These are phyloP conservation scores for Nymphalis io DNA, from an alignment of 1,140 invertebrate genomes.

Conservation along the genomic window DNA sequence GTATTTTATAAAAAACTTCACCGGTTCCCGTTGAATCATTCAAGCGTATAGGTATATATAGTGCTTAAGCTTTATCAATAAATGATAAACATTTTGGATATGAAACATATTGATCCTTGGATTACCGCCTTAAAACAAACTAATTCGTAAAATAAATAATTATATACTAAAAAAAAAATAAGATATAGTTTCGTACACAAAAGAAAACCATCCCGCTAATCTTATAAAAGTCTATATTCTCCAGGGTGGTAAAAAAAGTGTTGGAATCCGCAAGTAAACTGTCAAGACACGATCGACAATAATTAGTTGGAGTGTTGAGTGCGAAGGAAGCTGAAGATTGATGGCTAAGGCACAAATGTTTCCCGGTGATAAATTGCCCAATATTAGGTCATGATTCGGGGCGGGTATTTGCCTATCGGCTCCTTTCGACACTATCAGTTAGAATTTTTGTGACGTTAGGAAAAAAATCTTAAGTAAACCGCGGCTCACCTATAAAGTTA, in stretches of 20 bases:
- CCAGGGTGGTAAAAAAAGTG: slow-evolving; percentile 14
- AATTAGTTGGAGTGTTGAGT: slow-evolving; percentile 77
- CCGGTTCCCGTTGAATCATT: too few relatives aligned
- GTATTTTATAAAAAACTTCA: too few relatives aligned
- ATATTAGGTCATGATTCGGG: slow-evolving; percentile 77
- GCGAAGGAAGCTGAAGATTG: slow-evolving; percentile 71
- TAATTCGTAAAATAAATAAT: too few relatives aligned
- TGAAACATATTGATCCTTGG: too few relatives aligned
- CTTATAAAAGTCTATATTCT: background rate
- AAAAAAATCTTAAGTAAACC: background rate
- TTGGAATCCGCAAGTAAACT: slow-evolving; percentile 61
- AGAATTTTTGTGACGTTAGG: slow-evolving; percentile 23
- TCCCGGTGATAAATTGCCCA: slow-evolving; percentile 76
- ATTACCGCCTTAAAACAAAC: too few relatives aligned
- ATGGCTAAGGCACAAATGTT: slow-evolving; percentile 69
- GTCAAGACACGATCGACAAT: slow-evolving; percentile 68
- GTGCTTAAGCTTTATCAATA: too few relatives aligned
- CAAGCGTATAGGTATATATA: too few relatives aligned
- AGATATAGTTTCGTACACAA: too few relatives aligned
- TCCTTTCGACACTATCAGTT: slow-evolving; percentile 42
- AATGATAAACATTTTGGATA: too few relatives aligned
- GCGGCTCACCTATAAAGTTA: background rate
- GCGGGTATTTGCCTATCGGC: slow-evolving; percentile 71
- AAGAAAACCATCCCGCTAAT: background rate
- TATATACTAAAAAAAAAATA: too few relatives aligned